Conservation (phyloP, 2,888 invertebrate species). For the Chrysodeixis includens region DNA sequence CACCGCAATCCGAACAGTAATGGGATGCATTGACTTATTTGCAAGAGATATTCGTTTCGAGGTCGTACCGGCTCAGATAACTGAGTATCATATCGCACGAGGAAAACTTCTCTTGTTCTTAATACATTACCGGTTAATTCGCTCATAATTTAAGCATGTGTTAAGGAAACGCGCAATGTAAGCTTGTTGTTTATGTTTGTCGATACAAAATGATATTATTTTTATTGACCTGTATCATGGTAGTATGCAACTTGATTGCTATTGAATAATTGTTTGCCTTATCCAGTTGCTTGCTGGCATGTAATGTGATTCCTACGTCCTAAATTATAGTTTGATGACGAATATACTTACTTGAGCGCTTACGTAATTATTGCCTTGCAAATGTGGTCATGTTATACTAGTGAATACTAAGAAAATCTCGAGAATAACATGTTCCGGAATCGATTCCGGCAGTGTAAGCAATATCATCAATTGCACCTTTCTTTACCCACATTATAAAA, state of each 20-base stretch:
- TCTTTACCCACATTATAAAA: no score
- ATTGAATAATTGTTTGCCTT: background rate
- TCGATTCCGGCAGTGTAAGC: no score
- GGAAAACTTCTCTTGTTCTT: constrained; percentile 5
- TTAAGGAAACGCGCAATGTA: constrained; percentile 21
- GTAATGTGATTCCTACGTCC: background rate
- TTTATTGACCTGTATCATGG: background rate
- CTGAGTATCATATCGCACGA: constrained; percentile 49
- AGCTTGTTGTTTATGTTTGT: constrained; percentile 6
- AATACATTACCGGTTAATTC: constrained; percentile 18
- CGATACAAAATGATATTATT: background rate
- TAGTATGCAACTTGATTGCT: constrained; percentile 8
- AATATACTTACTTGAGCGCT: background rate
- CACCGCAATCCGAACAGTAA: constrained; percentile 62
- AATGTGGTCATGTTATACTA: no score
- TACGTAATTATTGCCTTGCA: no score
- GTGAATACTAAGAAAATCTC: no score
- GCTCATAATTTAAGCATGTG: background rate
- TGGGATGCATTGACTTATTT: constrained; percentile 35
- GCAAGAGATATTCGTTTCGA: constrained; percentile 48
- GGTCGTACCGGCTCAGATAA: constrained; percentile 39
- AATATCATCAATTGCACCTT: no score
- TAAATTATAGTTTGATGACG: background rate
- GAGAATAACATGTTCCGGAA: no score
- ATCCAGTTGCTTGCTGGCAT: background rate